phyloP scores from a whole-genome alignment of 2,797 vertebrate genomes.

The Myotis planiceps region DNA sequence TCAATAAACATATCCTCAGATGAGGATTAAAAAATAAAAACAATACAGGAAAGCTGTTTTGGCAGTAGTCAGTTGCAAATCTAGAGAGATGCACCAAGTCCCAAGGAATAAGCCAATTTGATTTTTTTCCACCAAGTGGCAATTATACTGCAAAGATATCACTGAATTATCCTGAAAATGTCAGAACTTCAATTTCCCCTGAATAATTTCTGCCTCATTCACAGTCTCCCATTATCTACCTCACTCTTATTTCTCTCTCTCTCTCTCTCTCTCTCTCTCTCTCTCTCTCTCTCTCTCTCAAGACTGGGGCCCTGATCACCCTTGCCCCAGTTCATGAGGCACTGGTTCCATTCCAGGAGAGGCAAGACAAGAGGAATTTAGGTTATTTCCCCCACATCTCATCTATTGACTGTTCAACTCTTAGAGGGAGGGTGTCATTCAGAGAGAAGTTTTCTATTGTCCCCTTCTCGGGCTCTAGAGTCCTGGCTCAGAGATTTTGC shows the following conservation, averaged over 20 bases:
- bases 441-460: neutral
- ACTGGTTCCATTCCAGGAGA: neutral
- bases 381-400: neutral
- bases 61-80: neutral
- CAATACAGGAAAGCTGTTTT: neutral
- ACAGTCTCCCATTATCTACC: neutral
- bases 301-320: neutral
- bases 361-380: neutral
- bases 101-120: neutral
- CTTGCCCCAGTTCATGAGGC: neutral
- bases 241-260: neutral
- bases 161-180: neutral
- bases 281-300: neutral
- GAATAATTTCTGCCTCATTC: neutral
- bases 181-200: neutral
- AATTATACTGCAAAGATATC: neutral
- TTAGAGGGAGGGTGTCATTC: neutral
- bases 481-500: neutral
- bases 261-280: neutral
- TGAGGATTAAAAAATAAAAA: too few species aligned
- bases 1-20: too few species aligned
- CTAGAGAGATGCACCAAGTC: neutral
- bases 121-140: neutral
- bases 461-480: neutral
- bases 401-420: neutral